Evolutionary conservation across 2,113 vertebrate species (phyloP).

Genomic region (Cacatua alba): DNA sequence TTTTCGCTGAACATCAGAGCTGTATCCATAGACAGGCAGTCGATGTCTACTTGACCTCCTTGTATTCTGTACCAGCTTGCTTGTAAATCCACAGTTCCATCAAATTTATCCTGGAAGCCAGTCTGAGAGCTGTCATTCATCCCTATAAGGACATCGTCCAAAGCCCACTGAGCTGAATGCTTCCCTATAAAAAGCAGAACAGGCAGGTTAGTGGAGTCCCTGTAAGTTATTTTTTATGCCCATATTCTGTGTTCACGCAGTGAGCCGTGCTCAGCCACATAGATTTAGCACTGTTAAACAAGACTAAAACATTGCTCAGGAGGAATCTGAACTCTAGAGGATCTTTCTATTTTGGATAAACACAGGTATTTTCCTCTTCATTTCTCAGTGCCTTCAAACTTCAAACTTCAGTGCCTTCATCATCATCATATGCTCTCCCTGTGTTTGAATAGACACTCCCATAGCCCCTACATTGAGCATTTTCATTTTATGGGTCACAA

Average conservation of each 20-base stretch:
- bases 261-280: not conserved
- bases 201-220: not conserved
- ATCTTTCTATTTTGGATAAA: not conserved
- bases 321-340: not conserved
- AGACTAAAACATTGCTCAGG: not conserved
- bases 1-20: constrained; percentile 91
- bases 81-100: constrained; percentile 87
- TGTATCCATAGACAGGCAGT: constrained; percentile 93
- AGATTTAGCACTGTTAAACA: not conserved
- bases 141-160: constrained; percentile 94
- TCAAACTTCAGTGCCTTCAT: not conserved
- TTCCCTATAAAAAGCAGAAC: constrained; percentile 82
- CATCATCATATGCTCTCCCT: not conserved
- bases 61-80: constrained; percentile 96
- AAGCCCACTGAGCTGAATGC: constrained; percentile 94
- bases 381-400: not conserved
- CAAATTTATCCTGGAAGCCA: constrained; percentile 96
- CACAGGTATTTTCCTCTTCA: not conserved
- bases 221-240: not conserved
- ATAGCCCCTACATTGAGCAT: not conserved
- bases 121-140: constrained; percentile 98
- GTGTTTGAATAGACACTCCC: not conserved
- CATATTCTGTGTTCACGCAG: not conserved
- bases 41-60: constrained; percentile 92
- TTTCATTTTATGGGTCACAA: not conserved